phyloP scores from a whole-genome alignment of 2,113 vertebrate genomes.

The Craseonycteris thonglongyai region DNA sequence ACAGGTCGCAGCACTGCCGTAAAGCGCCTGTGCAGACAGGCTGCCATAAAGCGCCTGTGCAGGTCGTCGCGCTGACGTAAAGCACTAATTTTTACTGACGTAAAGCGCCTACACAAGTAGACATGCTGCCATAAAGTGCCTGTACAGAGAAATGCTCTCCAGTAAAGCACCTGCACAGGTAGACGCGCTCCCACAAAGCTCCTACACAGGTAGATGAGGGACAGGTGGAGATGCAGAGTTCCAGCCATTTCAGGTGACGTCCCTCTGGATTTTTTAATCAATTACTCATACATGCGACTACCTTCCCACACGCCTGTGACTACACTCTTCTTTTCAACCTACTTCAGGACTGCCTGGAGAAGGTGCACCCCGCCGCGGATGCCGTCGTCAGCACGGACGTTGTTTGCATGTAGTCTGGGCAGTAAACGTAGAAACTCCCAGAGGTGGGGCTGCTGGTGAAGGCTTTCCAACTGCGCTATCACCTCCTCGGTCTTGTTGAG shows the following conservation, averaged over 20 bases:
- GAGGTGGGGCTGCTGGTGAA: constrained; percentile 73
- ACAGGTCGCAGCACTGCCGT: too few relatives aligned
- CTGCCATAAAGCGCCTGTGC: too few relatives aligned
- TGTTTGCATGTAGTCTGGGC: not conserved
- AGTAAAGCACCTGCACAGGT: accelerated
- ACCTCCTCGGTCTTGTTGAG: constrained; percentile 74
- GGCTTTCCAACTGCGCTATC: constrained; percentile 68
- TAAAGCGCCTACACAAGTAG: too few relatives aligned
- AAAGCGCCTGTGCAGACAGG: too few relatives aligned
- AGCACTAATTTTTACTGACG: too few relatives aligned
- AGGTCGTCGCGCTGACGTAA: not conserved
- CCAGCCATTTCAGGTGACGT: accelerated
- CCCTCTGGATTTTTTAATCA: not conserved
- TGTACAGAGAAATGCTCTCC: too few relatives aligned
- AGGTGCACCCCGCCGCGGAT: not conserved
- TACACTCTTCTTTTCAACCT: not conserved
- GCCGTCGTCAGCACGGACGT: not conserved
- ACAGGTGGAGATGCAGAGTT: accelerated
- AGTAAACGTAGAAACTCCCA: constrained; percentile 74
- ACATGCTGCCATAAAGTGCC: too few relatives aligned
- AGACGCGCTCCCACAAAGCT: not conserved
- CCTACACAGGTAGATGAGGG: accelerated
- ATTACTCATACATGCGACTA: not conserved
- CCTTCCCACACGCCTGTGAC: accelerated
- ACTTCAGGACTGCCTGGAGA: constrained; percentile 65